Percentiles rank a stretch among this genome's conserved stretches.
Evolutionary conservation across 2,113 vertebrate genomes (phyloP).

Genomic region (Lepisosteus oculatus): DNA sequence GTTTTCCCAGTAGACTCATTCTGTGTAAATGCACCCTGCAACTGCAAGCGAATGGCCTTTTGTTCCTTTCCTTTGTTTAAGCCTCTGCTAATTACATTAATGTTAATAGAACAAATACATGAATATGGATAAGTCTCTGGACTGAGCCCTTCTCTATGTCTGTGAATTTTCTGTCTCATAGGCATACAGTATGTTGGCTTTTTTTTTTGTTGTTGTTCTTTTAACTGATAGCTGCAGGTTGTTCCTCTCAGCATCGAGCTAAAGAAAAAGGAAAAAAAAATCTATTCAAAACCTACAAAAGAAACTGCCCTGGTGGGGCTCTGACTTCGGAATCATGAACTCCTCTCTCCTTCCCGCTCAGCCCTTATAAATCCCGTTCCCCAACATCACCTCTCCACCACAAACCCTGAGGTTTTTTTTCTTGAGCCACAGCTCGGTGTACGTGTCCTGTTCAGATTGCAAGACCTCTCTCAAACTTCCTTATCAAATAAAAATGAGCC

Average conservation of each 20-base stretch:
- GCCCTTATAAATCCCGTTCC: not conserved
- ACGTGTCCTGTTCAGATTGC: not conserved
- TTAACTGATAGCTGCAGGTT: not conserved
- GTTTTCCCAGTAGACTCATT: not conserved
- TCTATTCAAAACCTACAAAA: not conserved
- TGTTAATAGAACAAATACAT: not conserved
- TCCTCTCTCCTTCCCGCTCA: not conserved
- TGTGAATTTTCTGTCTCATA: not conserved
- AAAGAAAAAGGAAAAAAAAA: not conserved
- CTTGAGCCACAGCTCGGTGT: not conserved
- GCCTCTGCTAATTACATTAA: not conserved
- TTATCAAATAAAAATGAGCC: slow-evolving; percentile 13
- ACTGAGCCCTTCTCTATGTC: not conserved
- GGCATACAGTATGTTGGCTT: not conserved
- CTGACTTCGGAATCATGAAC: not conserved
- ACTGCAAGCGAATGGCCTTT: not conserved
- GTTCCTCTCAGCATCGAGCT: not conserved
- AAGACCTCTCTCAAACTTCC: slow-evolving; percentile 7
- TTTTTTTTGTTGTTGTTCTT: not conserved
- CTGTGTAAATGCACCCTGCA: not conserved
- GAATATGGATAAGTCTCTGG: slow-evolving; percentile 1
- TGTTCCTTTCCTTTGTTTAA: not conserved
- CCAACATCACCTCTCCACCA: not conserved
- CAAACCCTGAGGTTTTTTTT: not conserved
- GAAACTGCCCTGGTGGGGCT: not conserved